phyloP scores from a whole-genome alignment of 2,888 invertebrate genomes.

The Oscheius sp. region DNA sequence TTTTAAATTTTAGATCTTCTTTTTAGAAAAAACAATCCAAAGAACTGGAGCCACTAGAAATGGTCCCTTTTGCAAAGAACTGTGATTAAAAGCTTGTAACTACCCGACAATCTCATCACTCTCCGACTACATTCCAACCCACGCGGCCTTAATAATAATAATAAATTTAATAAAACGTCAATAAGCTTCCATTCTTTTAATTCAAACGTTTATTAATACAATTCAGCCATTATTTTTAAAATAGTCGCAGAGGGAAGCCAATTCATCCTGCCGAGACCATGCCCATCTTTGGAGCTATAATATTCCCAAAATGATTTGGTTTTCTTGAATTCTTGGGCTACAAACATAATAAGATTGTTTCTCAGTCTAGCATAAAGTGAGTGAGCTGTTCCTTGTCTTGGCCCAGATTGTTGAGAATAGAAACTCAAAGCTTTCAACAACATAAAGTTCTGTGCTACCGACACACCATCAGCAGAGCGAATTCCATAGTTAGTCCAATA shows the following conservation, averaged over 20 bases:
- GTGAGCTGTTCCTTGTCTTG: conserved; percentile 34
- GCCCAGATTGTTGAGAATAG: conserved; percentile 27
- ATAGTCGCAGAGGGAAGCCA: conserved; percentile 9
- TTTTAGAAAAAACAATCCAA: conserved; percentile 47
- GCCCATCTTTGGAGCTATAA: conserved; percentile 9
- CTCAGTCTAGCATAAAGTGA: conserved; percentile 34
- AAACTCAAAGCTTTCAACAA: conserved; percentile 5
- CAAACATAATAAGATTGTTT: conserved; percentile 37
- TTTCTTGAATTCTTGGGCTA: conserved; percentile 34
- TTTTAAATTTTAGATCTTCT: background rate
- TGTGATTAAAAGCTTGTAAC: conserved; percentile 8
- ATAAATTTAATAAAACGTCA: background rate
- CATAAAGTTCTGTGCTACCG: conserved; percentile 8
- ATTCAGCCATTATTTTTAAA: conserved; percentile 16
- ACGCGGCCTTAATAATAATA: background rate
- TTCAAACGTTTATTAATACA: conserved; percentile 5
- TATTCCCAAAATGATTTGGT: conserved; percentile 28
- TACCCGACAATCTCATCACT: conserved; percentile 7
- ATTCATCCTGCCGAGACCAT: conserved; percentile 14
- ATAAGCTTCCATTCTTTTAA: background rate
- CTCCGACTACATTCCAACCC: conserved; percentile 7
- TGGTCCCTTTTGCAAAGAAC: conserved; percentile 41
- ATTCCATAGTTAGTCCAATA: conserved; percentile 22
- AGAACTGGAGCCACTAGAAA: conserved; percentile 41
- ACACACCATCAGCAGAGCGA: background rate